phyloP scores from a whole-genome alignment of 30 jellyfish, hydroid and myxozoan species.

The Mastigias papua region DNA sequence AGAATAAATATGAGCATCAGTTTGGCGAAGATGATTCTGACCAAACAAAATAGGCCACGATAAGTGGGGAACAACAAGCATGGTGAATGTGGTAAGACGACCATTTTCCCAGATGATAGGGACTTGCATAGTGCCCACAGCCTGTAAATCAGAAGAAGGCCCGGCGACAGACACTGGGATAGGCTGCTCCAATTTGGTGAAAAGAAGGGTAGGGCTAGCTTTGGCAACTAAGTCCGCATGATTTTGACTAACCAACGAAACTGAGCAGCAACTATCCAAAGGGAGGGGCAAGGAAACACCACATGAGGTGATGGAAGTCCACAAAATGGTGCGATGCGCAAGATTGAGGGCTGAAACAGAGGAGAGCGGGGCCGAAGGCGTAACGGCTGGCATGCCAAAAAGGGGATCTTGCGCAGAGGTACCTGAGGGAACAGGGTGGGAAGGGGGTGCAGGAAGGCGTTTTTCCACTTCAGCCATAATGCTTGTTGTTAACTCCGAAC shows the following conservation, averaged over 20 bases:
- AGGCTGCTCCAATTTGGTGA: conserved; percentile 49
- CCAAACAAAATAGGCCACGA: conserved; percentile 63
- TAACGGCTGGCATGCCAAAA: conserved; percentile 61
- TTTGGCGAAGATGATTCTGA: conserved; percentile 38
- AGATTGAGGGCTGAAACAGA: conserved; percentile 38
- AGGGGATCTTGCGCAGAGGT: conserved; percentile 22
- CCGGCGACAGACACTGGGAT: conserved; percentile 63
- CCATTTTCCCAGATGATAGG: conserved; percentile 67
- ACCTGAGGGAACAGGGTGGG: not conserved
- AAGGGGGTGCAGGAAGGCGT: not conserved
- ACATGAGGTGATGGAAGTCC: conserved; percentile 51
- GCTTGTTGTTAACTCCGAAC: too few relatives aligned
- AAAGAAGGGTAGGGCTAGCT: conserved; percentile 15
- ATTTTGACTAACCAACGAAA: conserved; percentile 33
- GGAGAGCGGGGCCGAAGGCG: conserved; percentile 36
- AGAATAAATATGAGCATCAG: conserved; percentile 42
- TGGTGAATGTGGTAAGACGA: conserved; percentile 19
- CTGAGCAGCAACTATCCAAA: conserved; percentile 60
- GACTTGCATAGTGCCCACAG: conserved; percentile 71
- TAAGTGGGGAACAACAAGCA: conserved; percentile 63
- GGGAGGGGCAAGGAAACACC: conserved; percentile 64
- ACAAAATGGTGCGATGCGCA: conserved; percentile 29
- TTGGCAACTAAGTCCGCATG: conserved; percentile 49
- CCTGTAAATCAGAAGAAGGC: conserved; percentile 45
- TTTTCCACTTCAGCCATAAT: too few relatives aligned